Base-by-base conservation (phyloP, 2,797 vertebrate species). In the Bradypodion ventrale region DNA sequence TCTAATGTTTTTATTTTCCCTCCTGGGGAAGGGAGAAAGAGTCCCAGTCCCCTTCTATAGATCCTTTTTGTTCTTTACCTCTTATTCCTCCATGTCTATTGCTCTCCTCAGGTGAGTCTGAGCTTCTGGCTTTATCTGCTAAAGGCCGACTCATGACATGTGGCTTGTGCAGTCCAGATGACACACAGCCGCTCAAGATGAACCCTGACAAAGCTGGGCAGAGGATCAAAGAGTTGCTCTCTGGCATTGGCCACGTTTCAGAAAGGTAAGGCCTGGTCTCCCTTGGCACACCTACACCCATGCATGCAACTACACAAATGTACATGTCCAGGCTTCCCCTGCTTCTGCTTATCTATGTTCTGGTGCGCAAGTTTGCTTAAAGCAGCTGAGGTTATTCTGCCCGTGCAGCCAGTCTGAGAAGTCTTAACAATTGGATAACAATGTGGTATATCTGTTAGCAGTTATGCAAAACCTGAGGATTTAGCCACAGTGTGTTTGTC, bases 121-220 rank as follows among this genome's bases (percentile, higher is more conserved):
- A 97, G 90, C 95, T 99, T 70, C 84, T 98, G 83, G 97, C 95
- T 0, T 82, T 99, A 81, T 97, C 98, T 0, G 91, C 90, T 86
- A 96, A 94, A 86, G 98, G 98, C 78, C 96, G 95, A 84, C 96
- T 99, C n/a, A 95, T 97, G 94, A 94, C 87, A 82, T 97, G 98
- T 19, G 94, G 52, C 7, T 74, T 97, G 49, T 95, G 95, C 86
- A 88, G 85, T 80, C 84, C 87, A 0, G 92, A 94, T 49, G 92
- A 90, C 0, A 60, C 89, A 25, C 85, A 52, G 0, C 78, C 85
- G 0, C 37, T 89, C 76, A 87, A 56, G 76, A 88, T 93, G 49
- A 90, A 94, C 0, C 83, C 95, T 0, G 92, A 92, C 0, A 95
- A 94, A 56, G 92, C 93, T 0, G 96, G 97, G 27, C 95, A 94